Base-by-base conservation (phyloP, 2,113 vertebrate genomes). In the Chitala chitala region DNA sequence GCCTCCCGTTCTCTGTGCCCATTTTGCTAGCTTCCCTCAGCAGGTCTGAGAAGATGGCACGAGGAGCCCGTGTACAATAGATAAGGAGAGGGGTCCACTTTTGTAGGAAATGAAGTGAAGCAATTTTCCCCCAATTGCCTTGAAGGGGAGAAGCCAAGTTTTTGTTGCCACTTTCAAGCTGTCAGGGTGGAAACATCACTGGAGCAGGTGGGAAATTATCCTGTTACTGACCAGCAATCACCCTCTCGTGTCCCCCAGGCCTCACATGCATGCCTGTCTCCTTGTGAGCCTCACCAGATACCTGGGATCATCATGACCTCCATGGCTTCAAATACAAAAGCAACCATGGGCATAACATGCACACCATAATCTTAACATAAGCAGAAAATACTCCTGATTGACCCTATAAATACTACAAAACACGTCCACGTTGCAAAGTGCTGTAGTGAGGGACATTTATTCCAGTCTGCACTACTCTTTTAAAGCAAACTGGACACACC, bases 101-200 rank as follows among this genome's bases (percentile, higher is more conserved):
- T 46, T 66, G 38, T 46, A 26, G 26, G 40, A 20, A 66, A 44
- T 44, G 40, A 66, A 66, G 40, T 29, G 40, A 66, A 66, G 64
- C 40, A 26, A 66, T 66, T 29, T 46, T 38, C 8, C 22, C 15
- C 46, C 46, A 48, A 20, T 46, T 66, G 40, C 64, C 64, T 46
- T n/a, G 13, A 38, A n/a, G 61, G 33, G 15, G 33, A 66, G 64
- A 46, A 46, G 40, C 22, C n/a, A 20, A n/a, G 20, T 46, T n/a
- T 26, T 24, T 46, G 40, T 9, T 66, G 40, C 38, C 9, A 5
- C 63, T 33, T 7, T 63, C 20, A 22, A 66, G 12, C 40, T 20
- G 44, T 44, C 64, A n/a, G 64, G 40, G 10, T 66, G 22, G 64
- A 44, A 66, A 44, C 36, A 40, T 44, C 7, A 36, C 40, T 44